Percentiles rank a stretch among this genome's conserved stretches.
phyloP scores from a whole-genome alignment of 2,797 vertebrate genomes.

The Onychomys arenicola region DNA sequence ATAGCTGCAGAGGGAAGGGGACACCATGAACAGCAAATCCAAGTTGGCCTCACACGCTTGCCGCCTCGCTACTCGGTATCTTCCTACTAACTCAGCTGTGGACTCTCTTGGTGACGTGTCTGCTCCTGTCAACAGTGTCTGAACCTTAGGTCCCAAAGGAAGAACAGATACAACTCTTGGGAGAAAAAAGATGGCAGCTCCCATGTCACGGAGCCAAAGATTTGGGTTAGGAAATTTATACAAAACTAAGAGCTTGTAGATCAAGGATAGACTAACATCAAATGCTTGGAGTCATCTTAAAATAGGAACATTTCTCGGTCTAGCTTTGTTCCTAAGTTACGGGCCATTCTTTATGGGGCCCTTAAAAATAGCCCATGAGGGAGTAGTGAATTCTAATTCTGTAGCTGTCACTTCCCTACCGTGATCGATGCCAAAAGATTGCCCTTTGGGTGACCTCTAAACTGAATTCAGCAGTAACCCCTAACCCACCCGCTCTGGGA shows the following conservation, averaged over 20 bases:
- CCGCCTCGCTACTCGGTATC: background rate
- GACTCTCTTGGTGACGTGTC: background rate
- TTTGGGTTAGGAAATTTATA: constrained; percentile 22
- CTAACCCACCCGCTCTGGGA: background rate
- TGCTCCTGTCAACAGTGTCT: background rate
- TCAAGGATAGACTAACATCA: background rate
- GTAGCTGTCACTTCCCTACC: constrained; percentile 9
- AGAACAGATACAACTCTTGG: background rate
- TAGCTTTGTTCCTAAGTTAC: constrained; percentile 33
- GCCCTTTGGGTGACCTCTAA: constrained; percentile 26
- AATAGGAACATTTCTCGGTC: background rate
- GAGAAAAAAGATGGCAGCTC: background rate
- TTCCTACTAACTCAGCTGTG: background rate
- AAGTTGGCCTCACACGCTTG: background rate
- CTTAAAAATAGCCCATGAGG: constrained; percentile 28
- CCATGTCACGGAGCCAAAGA: background rate
- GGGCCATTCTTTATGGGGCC: background rate
- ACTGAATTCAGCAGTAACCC: background rate
- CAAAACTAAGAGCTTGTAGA: background rate
- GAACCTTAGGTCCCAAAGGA: background rate
- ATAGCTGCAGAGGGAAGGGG: background rate
- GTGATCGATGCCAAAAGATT: background rate
- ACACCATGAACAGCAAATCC: background rate
- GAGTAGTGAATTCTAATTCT: constrained; percentile 48
- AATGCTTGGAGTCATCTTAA: background rate